These are phyloP conservation scores for Bombus difficillimus DNA, from an alignment of 1,140 invertebrate genomes.

Conservation along the genomic window DNA sequence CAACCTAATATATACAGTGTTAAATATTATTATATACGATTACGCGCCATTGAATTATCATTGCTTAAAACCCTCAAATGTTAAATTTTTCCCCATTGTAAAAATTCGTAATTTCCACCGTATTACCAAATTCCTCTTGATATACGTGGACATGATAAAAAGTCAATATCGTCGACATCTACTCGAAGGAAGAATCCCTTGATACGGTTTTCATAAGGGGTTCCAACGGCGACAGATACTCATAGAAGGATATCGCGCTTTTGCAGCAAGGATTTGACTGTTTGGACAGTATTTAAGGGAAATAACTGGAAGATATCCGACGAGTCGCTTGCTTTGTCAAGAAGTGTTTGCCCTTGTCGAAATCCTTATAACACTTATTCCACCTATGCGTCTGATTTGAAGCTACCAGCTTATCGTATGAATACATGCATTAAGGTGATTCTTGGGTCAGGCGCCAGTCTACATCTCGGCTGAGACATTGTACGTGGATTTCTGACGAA, in stretches of 20 bases:
- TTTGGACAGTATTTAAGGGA: constrained; percentile 27
- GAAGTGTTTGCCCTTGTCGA: neutral
- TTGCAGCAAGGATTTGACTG: constrained; percentile 13
- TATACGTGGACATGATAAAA: no score
- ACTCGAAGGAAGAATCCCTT: neutral
- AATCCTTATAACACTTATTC: constrained; percentile 31
- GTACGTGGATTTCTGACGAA: constrained; percentile 43
- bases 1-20: no score
- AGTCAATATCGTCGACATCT: neutral
- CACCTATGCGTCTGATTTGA: constrained; percentile 53
- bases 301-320: constrained; percentile 21
- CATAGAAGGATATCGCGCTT: constrained; percentile 4
- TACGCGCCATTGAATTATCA: neutral
- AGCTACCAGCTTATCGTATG: constrained; percentile 57
- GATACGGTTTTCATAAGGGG: neutral
- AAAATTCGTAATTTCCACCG: neutral
- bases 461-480: constrained; percentile 48
- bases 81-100: neutral
- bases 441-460: constrained; percentile 32
- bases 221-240: no score
- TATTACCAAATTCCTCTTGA: neutral
- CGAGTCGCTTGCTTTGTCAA: constrained; percentile 23
- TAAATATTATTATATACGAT: neutral
- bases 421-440: constrained; percentile 72
- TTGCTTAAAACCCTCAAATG: neutral